Evolutionary conservation across 92 coral and sea anemone species (phyloP).

Genomic region (Paragorgia papillata): DNA sequence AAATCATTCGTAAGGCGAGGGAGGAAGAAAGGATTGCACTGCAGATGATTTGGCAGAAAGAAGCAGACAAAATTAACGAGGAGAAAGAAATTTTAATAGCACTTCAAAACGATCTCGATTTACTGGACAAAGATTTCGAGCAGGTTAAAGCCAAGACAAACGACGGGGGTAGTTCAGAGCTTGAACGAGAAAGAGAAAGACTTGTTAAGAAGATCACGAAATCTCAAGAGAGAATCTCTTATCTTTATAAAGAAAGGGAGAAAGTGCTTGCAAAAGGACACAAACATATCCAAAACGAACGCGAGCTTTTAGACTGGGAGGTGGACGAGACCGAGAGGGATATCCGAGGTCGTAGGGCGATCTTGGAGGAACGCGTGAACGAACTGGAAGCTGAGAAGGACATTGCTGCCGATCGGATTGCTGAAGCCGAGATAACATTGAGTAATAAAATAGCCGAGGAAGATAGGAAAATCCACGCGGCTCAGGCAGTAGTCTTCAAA

Average conservation of each 20-base stretch:
- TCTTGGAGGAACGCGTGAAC: slow-evolving; percentile 64
- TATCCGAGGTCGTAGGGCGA: slow-evolving; percentile 62
- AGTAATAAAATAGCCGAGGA: slow-evolving; percentile 77
- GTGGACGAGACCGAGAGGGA: slow-evolving; percentile 66
- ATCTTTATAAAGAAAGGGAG: slow-evolving; percentile 67
- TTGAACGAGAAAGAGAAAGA: slow-evolving; percentile 66
- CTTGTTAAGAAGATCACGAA: slow-evolving; percentile 63
- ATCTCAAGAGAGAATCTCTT: slow-evolving; percentile 56
- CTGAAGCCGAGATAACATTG: slow-evolving; percentile 74
- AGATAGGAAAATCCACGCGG: slow-evolving; percentile 69
- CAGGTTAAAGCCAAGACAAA: slow-evolving; percentile 61
- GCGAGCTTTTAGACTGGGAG: slow-evolving; percentile 83
- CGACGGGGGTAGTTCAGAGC: slow-evolving; percentile 68
- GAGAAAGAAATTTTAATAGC: slow-evolving; percentile 64
- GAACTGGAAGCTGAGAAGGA: slow-evolving; percentile 80
- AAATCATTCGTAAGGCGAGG: slow-evolving; percentile 61
- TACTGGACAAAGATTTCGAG: slow-evolving; percentile 70
- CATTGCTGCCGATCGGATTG: slow-evolving; percentile 81
- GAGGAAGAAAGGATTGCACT: slow-evolving; percentile 67
- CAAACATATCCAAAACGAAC: slow-evolving; percentile 64
- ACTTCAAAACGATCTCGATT: slow-evolving; percentile 69
- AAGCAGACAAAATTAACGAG: slow-evolving; percentile 61
- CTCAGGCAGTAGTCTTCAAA: slow-evolving; percentile 62
- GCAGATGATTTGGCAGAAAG: slow-evolving; percentile 73
- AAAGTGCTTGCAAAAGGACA: slow-evolving; percentile 63